Evolutionary conservation across 2,888 invertebrate species (phyloP).

Genomic region (Acanthosepion pharaonis): DNA sequence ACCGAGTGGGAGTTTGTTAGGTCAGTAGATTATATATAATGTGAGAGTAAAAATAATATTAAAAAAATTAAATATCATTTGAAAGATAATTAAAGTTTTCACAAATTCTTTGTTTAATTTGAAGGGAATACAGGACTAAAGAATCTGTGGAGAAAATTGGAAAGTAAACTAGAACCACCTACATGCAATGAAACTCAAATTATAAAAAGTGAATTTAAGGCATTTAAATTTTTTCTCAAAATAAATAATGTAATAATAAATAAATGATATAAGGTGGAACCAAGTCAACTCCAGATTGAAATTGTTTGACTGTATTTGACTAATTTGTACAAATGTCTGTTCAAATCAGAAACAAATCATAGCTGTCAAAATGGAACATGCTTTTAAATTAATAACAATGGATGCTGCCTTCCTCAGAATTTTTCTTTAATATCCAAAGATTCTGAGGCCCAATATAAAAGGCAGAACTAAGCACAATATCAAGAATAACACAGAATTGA

Average conservation of each 20-base stretch:
- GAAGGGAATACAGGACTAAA: background rate
- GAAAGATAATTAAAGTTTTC: background rate
- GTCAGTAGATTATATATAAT: background rate
- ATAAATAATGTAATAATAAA: background rate
- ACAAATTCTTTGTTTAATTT: background rate
- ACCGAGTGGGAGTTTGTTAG: background rate
- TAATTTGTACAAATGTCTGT: background rate
- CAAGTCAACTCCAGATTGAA: background rate
- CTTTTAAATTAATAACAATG: background rate
- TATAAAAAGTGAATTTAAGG: constrained; percentile 8
- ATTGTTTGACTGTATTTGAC: background rate
- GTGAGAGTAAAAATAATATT: background rate
- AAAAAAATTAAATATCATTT: background rate
- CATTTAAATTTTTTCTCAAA: constrained; percentile 10
- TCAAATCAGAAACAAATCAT: background rate
- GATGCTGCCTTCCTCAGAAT: background rate
- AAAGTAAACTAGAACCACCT: background rate
- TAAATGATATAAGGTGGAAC: background rate
- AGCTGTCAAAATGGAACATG: background rate
- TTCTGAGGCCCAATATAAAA: background rate
- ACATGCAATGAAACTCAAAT: background rate
- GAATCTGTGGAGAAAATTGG: background rate
- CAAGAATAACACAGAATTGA: background rate
- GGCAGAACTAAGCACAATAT: background rate
- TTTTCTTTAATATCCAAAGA: background rate